phyloP scores from a whole-genome alignment of 2,797 vertebrate species.

The Chaetodon trifasciatus region DNA sequence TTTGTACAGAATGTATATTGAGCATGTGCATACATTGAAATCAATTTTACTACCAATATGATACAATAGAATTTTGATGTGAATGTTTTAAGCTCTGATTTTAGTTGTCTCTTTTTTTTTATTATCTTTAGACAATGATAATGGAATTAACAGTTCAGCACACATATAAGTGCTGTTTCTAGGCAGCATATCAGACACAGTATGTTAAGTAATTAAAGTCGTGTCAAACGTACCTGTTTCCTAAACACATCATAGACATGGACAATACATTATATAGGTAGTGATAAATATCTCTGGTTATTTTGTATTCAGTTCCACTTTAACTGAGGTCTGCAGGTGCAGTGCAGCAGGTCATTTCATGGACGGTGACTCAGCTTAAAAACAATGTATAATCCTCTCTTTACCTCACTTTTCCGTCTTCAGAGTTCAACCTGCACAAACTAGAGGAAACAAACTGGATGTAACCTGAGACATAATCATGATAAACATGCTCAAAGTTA shows the following conservation, averaged over 20 bases:
- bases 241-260: neutral
- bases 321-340: slow-evolving; percentile 9
- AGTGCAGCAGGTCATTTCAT: slow-evolving; percentile 6
- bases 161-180: slow-evolving; percentile 26
- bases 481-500: neutral
- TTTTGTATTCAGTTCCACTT: slow-evolving; percentile 10
- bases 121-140: slow-evolving; percentile 8
- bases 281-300: slow-evolving; percentile 3
- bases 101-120: neutral
- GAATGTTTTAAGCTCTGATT: slow-evolving; percentile 63
- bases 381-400: neutral
- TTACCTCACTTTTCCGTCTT: slow-evolving; percentile 16
- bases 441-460: neutral
- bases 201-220: slow-evolving; percentile 15
- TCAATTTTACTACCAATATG: slow-evolving; percentile 71
- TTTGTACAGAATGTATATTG: slow-evolving; percentile 85
- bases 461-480: neutral
- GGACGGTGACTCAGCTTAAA: slow-evolving; percentile 9
- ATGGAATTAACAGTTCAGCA: slow-evolving; percentile 25
- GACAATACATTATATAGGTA: neutral
- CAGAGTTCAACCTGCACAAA: slow-evolving; percentile 3
- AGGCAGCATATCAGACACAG: neutral
- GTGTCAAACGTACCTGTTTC: slow-evolving; percentile 9
- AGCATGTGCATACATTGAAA: slow-evolving; percentile 83
- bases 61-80: slow-evolving; percentile 61